Base-by-base conservation (phyloP, 2,888 invertebrate genomes). In the Lycia hirtaria region DNA sequence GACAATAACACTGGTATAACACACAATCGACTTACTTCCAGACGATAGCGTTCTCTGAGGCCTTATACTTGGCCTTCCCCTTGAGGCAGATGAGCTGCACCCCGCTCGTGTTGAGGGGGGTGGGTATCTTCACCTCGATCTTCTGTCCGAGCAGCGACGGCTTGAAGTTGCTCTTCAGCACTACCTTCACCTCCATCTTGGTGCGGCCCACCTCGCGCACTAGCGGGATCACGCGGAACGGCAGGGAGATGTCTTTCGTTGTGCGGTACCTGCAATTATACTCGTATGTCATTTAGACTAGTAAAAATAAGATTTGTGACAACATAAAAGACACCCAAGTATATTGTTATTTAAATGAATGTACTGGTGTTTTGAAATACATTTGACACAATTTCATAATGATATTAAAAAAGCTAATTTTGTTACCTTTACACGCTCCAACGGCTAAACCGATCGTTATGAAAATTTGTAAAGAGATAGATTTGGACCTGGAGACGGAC, bases 141-240 rank as follows among this genome's bases (percentile, higher is more conserved):
- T 99, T 99, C 92, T 99, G 99, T 0, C 99, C 99, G 15, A 99
- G 93, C 41, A 99, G 92, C 0, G 99, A 98, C 0, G 99, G 98
- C 87, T 99, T 99, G 89, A 99, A 99, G 92, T 99, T 99, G 58
- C 98, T 98, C 92, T 99, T 99, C 50, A 99, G 93, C 0, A 99
- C 99, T 10, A 99, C 98, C 85, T 99, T 99, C 0, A 99, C 99
- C 86, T 99, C 99, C 99, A 99, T 99, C 92, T 99, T 98, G 73
- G 99, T 99, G 69, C 99, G 96, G 0, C 99, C 99, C 2, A 98
- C 98, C 87, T 99, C 99, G 0, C 99, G 95, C 0, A 99, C 99
- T 33, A 99, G 91, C 0, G 99, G 99, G 80, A 99, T 99, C 60
- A 99, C 99, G 67, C 99, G 97, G 95, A 99, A 99, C 66, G 99